Evolutionary conservation across 2,113 vertebrate genomes (phyloP), one percentile per base, ranked within the genome.

Genomic region (Pheucticus melanocephalus): DNA sequence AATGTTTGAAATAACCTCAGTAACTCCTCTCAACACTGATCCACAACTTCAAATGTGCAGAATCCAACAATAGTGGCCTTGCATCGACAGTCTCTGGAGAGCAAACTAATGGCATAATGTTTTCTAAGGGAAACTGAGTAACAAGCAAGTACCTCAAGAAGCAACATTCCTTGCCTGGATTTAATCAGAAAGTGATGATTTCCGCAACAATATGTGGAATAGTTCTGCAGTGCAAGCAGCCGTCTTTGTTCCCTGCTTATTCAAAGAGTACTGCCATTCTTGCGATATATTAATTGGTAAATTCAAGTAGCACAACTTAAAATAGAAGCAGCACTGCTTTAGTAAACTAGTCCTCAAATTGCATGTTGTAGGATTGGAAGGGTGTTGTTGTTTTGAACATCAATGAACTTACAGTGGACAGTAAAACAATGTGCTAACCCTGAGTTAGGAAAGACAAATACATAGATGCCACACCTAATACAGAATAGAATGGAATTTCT

Each of bases 1-100:
- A 98, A 98, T 98, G 98, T 98, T 98, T 98, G 97, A 98, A 98
- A 95, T 98, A 79, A 96, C 94, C 92, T 98, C 82, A 73, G 84
- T 89, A 80, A 95, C 84, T 97, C 94, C 95, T 97, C 97, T 97
- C 91, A 87, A 39, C 94, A 79, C 83, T 97, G 97, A 98, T 97
- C 94, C 96, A 93, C 97, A 93, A 77, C 94, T 97, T 97, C 94
- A 93, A 57, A 64, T 47, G 77, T 56, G 8, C 51, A 31, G 65
- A 94, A 91, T 94, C 90, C 87, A 95, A 95, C 94, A 84, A 83
- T 57, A 30, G 69, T 11, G 4, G 39, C 63, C 75, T 91, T 70
- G 47, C 51, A 39, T 23, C 4, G 1, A 22, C 47, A 72, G 87
- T 81, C 69, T 91, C 95, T 71, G 33, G 70, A 84, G 73, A 77